phyloP scores from a whole-genome alignment of 2,113 vertebrate genomes.

The Epinephelus cyanopodus region DNA sequence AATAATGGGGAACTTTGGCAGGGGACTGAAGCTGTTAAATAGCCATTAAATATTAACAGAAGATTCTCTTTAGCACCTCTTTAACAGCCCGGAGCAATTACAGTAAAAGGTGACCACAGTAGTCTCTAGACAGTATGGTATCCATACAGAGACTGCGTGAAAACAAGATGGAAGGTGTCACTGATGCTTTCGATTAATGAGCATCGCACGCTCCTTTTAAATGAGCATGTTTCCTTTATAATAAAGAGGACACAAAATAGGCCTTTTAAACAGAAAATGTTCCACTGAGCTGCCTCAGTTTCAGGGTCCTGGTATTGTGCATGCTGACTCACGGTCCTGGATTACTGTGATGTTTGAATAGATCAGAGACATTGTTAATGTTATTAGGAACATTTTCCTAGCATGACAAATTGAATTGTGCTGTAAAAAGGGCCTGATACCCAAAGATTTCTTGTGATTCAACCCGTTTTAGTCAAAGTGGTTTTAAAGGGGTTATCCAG shows the following conservation, averaged over 20 bases:
- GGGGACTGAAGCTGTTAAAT: not conserved
- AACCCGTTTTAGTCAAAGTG: not conserved
- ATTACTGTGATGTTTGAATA: not conserved
- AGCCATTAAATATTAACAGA: not conserved
- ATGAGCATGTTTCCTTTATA: not conserved
- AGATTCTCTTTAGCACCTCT: not conserved
- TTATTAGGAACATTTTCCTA: not conserved
- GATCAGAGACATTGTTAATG: not conserved
- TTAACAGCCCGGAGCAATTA: not conserved
- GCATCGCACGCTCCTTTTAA: not conserved
- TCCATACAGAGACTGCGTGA: too few relatives aligned
- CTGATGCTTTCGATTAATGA: constrained; percentile 35
- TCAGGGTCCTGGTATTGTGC: too few relatives aligned
- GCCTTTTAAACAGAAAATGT: too few relatives aligned
- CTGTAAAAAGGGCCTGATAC: not conserved
- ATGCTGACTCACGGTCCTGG: too few relatives aligned
- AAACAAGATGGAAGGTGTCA: not conserved
- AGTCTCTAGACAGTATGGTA: too few relatives aligned
- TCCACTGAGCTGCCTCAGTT: not conserved
- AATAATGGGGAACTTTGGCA: not conserved
- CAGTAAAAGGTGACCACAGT: not conserved
- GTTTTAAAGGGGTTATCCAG: not conserved
- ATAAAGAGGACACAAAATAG: too few relatives aligned
- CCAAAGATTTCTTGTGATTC: not conserved
- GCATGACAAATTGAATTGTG: not conserved